Evolutionary conservation across 92 coral and sea anemone species (phyloP).

Genomic region (Epizoanthus fatuus): DNA sequence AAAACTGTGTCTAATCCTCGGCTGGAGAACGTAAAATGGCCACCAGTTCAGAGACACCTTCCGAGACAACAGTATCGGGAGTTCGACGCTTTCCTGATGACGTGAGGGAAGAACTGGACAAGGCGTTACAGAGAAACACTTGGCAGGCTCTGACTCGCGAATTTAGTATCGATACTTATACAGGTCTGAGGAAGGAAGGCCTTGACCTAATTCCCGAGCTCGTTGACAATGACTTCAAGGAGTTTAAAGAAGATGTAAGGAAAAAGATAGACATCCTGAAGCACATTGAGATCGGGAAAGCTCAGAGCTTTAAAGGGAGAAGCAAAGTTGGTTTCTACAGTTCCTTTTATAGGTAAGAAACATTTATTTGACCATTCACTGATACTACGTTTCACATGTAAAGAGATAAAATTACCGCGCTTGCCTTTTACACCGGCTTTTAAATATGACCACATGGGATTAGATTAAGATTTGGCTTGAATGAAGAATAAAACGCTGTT

Average conservation of each 20-base stretch:
- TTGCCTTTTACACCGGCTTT: too few species aligned
- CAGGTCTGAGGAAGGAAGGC: conserved; percentile 36
- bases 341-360: conserved; percentile 49
- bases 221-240: conserved; percentile 27
- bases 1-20: too few species aligned
- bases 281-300: conserved; percentile 5
- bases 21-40: too few species aligned
- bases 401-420: too few species aligned
- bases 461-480: too few species aligned
- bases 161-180: conserved; percentile 45
- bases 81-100: conserved; percentile 52
- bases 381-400: too few species aligned
- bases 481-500: too few species aligned
- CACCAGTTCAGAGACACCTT: too few species aligned
- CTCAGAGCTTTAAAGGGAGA: conserved; percentile 54
- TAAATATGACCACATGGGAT: too few species aligned
- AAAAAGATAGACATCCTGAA: conserved; percentile 17
- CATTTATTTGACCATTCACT: too few species aligned
- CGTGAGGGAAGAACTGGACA: conserved; percentile 42
- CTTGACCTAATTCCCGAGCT: conserved; percentile 37
- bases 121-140: conserved; percentile 26
- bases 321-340: conserved; percentile 45
- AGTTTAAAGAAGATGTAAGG: conserved; percentile 28
- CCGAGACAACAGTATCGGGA: conserved; percentile 12
- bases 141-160: conserved; percentile 57